phyloP scores from a whole-genome alignment of 2,113 vertebrate species.

The Mixornis gularis region DNA sequence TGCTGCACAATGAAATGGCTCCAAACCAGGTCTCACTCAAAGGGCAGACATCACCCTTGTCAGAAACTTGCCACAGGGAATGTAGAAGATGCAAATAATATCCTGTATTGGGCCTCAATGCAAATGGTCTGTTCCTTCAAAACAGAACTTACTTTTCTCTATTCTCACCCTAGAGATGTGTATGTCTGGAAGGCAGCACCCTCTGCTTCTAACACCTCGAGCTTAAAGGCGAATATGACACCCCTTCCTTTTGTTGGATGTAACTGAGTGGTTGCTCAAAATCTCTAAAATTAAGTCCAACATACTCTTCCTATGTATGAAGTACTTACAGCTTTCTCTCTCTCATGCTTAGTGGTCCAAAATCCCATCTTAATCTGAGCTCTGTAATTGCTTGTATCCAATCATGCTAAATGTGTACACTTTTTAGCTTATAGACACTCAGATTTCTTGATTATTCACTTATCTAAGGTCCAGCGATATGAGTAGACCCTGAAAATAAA shows the following conservation, averaged over 20 bases:
- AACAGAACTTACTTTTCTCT: not conserved
- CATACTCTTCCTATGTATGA: not conserved
- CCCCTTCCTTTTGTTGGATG: not conserved
- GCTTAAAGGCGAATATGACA: not conserved
- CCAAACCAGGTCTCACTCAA: not conserved
- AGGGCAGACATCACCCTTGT: not conserved
- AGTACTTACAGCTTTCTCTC: not conserved
- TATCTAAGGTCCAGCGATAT: not conserved
- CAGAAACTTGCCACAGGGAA: not conserved
- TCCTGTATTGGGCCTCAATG: accelerated
- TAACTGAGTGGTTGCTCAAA: not conserved
- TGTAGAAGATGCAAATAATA: not conserved
- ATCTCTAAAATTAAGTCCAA: not conserved
- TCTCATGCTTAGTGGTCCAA: not conserved
- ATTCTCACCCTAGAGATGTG: not conserved
- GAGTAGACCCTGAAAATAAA: not conserved
- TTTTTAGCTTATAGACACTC: not conserved
- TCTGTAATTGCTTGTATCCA: not conserved
- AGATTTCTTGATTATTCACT: not conserved
- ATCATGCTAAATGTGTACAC: not conserved
- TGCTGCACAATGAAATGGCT: not conserved
- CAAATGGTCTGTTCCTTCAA: not conserved
- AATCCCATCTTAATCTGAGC: not conserved
- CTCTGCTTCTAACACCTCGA: not conserved
- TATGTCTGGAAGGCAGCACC: not conserved